Conservation (phyloP, 64 coral and sea anemone species). For the Actinia equina region DNA sequence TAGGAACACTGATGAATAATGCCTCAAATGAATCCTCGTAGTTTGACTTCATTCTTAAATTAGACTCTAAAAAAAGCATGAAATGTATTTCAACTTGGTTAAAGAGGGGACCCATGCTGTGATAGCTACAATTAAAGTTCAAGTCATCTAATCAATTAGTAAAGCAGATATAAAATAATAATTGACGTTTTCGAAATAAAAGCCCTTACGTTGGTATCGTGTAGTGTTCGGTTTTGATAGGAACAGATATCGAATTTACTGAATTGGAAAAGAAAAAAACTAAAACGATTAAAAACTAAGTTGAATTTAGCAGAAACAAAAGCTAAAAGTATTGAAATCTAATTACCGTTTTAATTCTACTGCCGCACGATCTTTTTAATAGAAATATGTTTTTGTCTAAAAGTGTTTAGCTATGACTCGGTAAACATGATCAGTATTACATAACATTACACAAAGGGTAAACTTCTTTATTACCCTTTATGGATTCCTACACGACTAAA, state of each 20-base stretch:
- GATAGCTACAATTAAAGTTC: not conserved
- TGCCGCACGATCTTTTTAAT: not conserved
- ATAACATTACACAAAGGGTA: not conserved
- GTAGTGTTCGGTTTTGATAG: not conserved
- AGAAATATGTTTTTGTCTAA: not conserved
- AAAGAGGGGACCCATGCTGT: not conserved
- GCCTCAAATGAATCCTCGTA: not conserved
- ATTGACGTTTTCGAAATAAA: not conserved
- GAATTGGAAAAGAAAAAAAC: not conserved
- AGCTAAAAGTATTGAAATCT: not conserved
- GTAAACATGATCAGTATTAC: not conserved
- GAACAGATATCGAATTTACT: not conserved
- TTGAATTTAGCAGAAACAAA: not conserved
- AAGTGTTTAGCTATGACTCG: not conserved
- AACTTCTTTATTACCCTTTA: not conserved
- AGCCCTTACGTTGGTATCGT: not conserved
- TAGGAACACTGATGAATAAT: not conserved
- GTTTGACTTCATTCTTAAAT: not conserved
- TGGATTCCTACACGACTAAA: not conserved
- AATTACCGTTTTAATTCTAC: not conserved
- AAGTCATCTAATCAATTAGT: conserved; percentile 2
- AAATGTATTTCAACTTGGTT: not conserved
- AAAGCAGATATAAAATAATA: not conserved
- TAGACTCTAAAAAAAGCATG: not conserved
- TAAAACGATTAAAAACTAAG: not conserved